Conservation (phyloP, 2,888 invertebrate genomes). For the Heliconius charithonia region DNA sequence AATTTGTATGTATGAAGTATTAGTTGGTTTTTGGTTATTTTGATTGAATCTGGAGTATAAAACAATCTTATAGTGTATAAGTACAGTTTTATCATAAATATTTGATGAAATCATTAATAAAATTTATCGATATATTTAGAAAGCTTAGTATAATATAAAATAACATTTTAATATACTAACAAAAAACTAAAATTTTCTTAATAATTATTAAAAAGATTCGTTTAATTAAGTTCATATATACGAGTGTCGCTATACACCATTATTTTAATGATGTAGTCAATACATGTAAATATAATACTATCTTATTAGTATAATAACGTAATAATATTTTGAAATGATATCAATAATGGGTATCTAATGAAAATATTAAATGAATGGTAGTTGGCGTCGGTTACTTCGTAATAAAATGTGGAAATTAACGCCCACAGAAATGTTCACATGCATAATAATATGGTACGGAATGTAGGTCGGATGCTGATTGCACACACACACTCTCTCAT, state of each 20-base stretch:
- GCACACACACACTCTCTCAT: conserved; percentile 74
- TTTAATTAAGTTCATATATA: conserved; percentile 1
- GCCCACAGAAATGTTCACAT: conserved; percentile 57
- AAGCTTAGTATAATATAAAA: background rate
- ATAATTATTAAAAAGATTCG: background rate
- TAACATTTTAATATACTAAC: no score
- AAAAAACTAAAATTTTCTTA: background rate
- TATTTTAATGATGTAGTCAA: conserved; percentile 2
- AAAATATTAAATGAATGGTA: conserved; percentile 25
- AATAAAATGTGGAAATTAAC: conserved; percentile 57
- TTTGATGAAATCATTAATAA: background rate
- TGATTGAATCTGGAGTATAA: background rate
- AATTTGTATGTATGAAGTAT: conserved; percentile 1
- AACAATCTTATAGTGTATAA: background rate
- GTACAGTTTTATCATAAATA: background rate
- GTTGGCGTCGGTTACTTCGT: conserved; percentile 40
- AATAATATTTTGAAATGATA: conserved; percentile 28
- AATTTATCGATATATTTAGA: background rate
- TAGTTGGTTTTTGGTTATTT: background rate
- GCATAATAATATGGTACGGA: conserved; percentile 68
- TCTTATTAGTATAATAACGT: conserved; percentile 15
- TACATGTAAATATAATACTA: conserved; percentile 11
- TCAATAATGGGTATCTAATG: conserved; percentile 36
- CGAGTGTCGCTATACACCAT: background rate
- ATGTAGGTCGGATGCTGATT: conserved; percentile 81